Percentiles rank a stretch among this genome's conserved stretches.
Conservation (phyloP, 2,797 vertebrate species). For the Telmatherina bonti region DNA sequence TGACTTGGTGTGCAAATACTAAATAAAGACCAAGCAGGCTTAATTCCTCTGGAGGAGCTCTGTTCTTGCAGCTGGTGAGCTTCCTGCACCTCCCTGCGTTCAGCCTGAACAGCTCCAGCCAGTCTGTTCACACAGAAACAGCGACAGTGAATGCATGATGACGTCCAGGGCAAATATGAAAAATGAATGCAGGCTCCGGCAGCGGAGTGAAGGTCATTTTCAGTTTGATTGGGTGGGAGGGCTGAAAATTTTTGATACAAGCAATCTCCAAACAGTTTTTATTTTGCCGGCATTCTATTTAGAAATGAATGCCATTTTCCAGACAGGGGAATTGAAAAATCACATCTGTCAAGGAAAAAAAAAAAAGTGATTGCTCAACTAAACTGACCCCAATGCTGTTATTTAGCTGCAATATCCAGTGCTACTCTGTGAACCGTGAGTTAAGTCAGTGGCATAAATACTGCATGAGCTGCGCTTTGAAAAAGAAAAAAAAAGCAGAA, state of each 20-base stretch:
- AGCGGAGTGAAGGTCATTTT: conserved; percentile 49
- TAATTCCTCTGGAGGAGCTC: conserved; percentile 19
- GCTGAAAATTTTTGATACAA: conserved; percentile 41
- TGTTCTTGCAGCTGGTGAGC: conserved; percentile 33
- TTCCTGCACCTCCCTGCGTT: conserved; percentile 34
- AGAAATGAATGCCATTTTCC: conserved; percentile 52
- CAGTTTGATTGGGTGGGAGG: conserved; percentile 20
- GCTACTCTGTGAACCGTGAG: conserved; percentile 40
- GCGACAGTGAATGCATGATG: conserved; percentile 35
- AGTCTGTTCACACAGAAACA: conserved; percentile 41
- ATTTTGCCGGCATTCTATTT: conserved; percentile 38
- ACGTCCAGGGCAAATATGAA: conserved; percentile 32
- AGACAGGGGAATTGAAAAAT: conserved; percentile 40
- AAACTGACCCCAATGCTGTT: conserved; percentile 47
- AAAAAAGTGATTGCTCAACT: conserved; percentile 48
- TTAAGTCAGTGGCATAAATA: conserved; percentile 55
- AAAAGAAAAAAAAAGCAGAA: conserved; percentile 2
- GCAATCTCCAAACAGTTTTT: conserved; percentile 29
- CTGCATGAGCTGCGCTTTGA: conserved; percentile 51
- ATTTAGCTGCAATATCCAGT: conserved; percentile 52
- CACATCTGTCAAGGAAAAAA: conserved; percentile 44
- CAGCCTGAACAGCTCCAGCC: conserved; percentile 32
- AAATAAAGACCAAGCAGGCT: conserved; percentile 10
- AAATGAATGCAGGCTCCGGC: conserved; percentile 38
- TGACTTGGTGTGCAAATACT: background rate